Base-by-base conservation (phyloP, 2,113 vertebrate genomes). In the Craseonycteris thonglongyai region DNA sequence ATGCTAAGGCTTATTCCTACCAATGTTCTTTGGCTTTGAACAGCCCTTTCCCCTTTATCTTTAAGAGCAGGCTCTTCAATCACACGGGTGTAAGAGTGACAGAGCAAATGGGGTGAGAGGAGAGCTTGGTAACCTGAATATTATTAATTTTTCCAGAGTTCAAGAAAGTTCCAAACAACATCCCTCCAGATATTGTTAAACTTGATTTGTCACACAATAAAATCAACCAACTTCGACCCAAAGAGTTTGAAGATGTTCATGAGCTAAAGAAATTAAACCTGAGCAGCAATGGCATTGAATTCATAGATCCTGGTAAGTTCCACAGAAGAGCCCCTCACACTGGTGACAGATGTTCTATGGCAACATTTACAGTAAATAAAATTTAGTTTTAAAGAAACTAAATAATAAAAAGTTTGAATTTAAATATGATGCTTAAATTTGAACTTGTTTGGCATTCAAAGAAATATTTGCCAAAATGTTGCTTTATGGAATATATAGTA, bases 231-330 rank as follows among this genome's bases (percentile, higher is more conserved):
- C 98, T 99, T 95, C 98, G 97, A 97, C 98, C 99, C 94, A 99
- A 99, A 96, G 98, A 99, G 66, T 99, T 99, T 97, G 98, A 99
- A 98, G 98, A 98, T 87, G 98, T 98, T 96, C 99, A 99, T 96
- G 99, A 99, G 89, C 97, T 99, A 96, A 99, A 99, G 97, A 97
- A 98, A 95, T 94, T 99, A 98, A 99, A 99, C 97, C 98, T 99
- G 76, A 99, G 99, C 96, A 98, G 98, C 97, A 99, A 99, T 76
- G 98, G 97, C 97, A 98, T 99, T 96, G 82, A 98, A 68, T 98
- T 96, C 88, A 99, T 99, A 96, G 99, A 99, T 94, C 98, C 98
- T 98, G 99, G 99, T 99, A 98, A 98, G 98, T 81, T 45, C 30
- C 59, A 63, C 40, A 88, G 69, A 33, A 21, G 11, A 79, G 66